phyloP scores from a whole-genome alignment of 2,797 vertebrate species.

The Scarus forsteni region DNA sequence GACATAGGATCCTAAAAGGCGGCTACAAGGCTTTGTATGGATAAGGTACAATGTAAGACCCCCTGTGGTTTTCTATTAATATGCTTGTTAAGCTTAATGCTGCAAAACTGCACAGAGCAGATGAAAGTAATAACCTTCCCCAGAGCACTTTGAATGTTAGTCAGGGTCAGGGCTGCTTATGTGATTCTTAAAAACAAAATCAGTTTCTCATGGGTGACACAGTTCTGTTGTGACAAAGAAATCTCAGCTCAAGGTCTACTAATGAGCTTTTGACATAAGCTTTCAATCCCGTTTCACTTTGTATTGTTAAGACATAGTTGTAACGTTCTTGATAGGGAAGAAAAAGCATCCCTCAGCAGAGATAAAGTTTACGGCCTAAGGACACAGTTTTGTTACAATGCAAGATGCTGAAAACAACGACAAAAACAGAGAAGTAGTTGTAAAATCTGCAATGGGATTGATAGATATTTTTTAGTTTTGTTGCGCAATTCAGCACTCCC shows the following conservation, averaged over 20 bases:
- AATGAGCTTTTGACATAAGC: neutral
- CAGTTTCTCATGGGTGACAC: neutral
- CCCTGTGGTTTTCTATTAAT: constrained; percentile 42
- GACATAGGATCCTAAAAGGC: neutral
- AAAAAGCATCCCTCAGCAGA: neutral
- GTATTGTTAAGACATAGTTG: neutral
- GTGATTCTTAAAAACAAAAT: neutral
- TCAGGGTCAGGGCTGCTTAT: neutral
- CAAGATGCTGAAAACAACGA: too few relatives aligned
- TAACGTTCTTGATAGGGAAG: neutral
- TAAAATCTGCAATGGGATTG: neutral
- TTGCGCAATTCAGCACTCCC: too few relatives aligned
- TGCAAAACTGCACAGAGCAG: constrained; percentile 8
- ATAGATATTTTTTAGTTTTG: too few relatives aligned
- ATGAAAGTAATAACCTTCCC: constrained; percentile 32
- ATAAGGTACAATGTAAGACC: constrained; percentile 16
- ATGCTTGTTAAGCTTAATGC: constrained; percentile 26
- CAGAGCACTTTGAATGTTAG: constrained; percentile 9
- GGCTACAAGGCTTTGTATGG: constrained; percentile 12
- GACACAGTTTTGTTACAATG: too few relatives aligned
- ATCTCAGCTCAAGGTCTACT: neutral
- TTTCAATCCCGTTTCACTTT: neutral
- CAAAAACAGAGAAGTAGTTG: neutral
- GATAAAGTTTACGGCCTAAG: neutral
- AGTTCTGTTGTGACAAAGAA: neutral